phyloP scores from a whole-genome alignment of 2,888 invertebrate genomes.

The Acholoe squamosa region DNA sequence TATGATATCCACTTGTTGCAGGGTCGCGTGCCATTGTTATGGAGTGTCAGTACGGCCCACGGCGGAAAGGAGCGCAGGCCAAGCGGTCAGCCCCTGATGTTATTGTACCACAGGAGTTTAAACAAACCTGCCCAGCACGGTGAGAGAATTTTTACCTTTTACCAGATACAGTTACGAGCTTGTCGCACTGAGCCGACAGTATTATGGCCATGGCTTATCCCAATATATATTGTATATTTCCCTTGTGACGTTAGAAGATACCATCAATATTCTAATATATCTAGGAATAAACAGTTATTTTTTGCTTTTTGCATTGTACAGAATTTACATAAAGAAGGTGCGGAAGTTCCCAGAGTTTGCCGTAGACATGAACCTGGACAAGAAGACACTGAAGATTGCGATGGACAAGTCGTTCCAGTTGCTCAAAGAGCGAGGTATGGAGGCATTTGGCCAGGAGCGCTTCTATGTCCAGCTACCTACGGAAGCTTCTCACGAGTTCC shows the following conservation, averaged over 20 bases:
- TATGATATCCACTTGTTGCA: conserved; percentile 20
- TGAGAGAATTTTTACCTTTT: conserved; percentile 67
- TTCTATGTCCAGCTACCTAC: conserved; percentile 83
- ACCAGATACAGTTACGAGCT: background rate
- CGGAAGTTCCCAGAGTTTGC: conserved; percentile 81
- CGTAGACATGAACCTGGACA: conserved; percentile 79
- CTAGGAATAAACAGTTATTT: too few species aligned
- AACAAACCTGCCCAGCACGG: conserved; percentile 83
- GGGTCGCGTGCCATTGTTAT: conserved; percentile 82
- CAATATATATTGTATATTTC: too few species aligned
- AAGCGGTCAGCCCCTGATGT: conserved; percentile 72
- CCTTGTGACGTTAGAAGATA: too few species aligned
- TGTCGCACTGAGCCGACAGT: too few species aligned
- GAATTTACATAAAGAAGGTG: conserved; percentile 83
- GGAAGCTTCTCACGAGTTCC: conserved; percentile 82
- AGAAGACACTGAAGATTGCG: conserved; percentile 78
- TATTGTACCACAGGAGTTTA: conserved; percentile 73
- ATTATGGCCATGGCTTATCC: too few species aligned
- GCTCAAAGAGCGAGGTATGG: conserved; percentile 76
- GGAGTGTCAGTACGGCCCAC: conserved; percentile 83
- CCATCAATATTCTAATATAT: too few species aligned
- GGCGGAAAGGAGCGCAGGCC: conserved; percentile 78
- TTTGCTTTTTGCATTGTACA: conserved; percentile 67
- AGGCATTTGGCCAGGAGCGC: conserved; percentile 77
- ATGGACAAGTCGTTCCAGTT: conserved; percentile 83